Percentiles rank a stretch among this genome's conserved stretches.
These are phyloP conservation scores for Menura novaehollandiae DNA, from an alignment of 2,113 vertebrate species.

Conservation along the genomic window DNA sequence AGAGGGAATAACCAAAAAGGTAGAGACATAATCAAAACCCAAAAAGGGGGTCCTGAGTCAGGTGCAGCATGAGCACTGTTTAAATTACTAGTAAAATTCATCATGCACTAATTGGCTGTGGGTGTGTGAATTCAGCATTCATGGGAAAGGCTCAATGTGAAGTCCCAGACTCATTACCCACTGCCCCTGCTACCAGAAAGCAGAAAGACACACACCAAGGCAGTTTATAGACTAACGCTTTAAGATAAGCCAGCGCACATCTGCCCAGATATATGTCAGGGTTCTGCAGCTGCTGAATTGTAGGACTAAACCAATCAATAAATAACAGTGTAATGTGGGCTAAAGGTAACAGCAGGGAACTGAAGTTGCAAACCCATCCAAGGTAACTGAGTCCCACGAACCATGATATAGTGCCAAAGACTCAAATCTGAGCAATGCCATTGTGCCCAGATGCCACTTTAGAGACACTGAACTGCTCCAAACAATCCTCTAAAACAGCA, in stretches of 20 bases:
- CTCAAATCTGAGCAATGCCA: background rate
- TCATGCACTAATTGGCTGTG: background rate
- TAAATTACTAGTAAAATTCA: background rate
- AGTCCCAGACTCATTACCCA: background rate
- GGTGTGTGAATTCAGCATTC: background rate
- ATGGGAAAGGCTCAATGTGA: background rate
- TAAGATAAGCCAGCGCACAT: background rate
- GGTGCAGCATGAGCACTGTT: background rate
- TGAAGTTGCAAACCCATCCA: background rate
- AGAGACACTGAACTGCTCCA: background rate
- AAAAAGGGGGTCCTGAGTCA: background rate
- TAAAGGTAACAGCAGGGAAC: background rate
- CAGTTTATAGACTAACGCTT: background rate
- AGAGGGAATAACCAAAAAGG: background rate
- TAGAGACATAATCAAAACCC: background rate
- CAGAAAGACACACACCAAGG: background rate
- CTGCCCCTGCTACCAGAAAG: background rate
- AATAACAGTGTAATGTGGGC: background rate
- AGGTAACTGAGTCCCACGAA: background rate
- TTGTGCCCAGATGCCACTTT: background rate
- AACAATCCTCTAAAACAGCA: background rate
- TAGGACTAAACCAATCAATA: background rate
- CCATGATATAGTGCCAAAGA: background rate
- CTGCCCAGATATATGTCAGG: background rate
- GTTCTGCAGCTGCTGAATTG: background rate